Conservation (phyloP, 1,140 invertebrate genomes). For the Temnothorax curvispinosus region DNA sequence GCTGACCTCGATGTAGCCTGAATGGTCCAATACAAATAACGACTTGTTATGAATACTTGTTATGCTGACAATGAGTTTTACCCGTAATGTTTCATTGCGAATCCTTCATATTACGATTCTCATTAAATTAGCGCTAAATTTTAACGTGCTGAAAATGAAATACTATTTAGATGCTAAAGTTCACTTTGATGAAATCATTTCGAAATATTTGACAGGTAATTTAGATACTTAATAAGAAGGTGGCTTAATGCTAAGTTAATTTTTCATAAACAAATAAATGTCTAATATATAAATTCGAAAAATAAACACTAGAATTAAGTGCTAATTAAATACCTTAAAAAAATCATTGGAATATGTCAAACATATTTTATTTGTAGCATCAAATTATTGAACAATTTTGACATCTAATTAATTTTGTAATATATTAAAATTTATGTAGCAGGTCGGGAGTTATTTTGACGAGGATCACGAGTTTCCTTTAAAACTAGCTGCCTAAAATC, state of each 20-base stretch:
- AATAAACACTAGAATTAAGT: neutral
- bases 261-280: neutral
- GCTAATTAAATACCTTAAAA: neutral
- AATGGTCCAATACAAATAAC: neutral
- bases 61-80: neutral
- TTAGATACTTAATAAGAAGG: neutral
- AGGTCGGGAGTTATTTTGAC: neutral
- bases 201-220: neutral
- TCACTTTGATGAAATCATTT: neutral
- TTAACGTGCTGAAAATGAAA: neutral
- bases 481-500: neutral
- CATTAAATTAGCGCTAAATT: neutral
- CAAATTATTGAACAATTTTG: neutral
- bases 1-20: neutral
- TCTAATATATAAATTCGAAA: neutral
- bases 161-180: neutral
- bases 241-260: neutral
- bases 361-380: neutral
- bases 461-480: neutral
- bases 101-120: neutral
- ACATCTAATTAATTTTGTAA: neutral
- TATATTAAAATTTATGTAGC: neutral
- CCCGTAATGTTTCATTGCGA: neutral
- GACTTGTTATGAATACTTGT: neutral
- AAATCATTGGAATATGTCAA: neutral